Evolutionary conservation across 2,888 invertebrate species (phyloP).

Genomic region (Pristionchus maxplancki): DNA sequence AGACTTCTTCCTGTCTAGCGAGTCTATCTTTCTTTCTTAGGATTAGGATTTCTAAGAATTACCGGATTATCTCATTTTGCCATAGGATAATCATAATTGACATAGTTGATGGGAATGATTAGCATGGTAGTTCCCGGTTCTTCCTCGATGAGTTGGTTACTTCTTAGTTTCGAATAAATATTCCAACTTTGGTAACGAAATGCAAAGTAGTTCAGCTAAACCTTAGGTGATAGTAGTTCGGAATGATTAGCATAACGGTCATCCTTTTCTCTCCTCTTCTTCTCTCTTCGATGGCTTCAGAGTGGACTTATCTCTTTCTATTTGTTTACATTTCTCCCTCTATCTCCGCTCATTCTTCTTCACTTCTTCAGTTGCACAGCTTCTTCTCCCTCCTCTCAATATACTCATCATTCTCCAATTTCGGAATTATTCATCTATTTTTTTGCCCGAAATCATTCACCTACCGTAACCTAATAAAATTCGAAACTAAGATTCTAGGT

Average conservation of each 20-base stretch:
- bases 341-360: conserved; percentile 28
- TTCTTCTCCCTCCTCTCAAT: conserved; percentile 15
- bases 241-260: not conserved
- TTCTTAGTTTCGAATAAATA: no score
- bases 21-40: no score
- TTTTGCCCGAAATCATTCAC: not conserved
- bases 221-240: not conserved
- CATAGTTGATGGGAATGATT: no score
- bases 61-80: no score
- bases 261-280: not conserved
- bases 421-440: not conserved
- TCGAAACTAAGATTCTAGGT: not conserved
- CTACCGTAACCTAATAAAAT: not conserved
- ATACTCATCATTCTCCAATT: conserved; percentile 14
- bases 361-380: conserved; percentile 40
- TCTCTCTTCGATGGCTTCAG: conserved; percentile 1
- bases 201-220: no score
- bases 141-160: no score
- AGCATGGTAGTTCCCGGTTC: no score
- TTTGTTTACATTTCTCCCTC: conserved; percentile 38
- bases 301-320: conserved; percentile 45
- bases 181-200: no score
- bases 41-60: no score
- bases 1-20: no score
- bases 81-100: no score